A percentile compares a stretch with the other conserved stretches of the same genome.
Conservation (phyloP, 2,888 invertebrate genomes). For the Euclidia mi region DNA sequence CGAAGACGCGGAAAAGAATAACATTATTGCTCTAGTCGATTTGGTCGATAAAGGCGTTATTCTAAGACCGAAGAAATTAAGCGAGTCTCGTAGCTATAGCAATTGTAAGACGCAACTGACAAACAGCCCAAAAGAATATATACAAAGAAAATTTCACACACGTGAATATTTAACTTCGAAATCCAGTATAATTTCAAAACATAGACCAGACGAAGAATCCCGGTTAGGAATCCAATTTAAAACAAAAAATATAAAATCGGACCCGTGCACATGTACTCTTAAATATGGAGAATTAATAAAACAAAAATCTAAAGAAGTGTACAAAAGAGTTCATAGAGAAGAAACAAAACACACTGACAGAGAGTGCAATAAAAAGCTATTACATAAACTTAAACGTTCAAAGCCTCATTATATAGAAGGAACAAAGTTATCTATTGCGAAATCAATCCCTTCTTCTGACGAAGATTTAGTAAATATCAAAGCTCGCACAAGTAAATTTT, state of each 20-base stretch:
- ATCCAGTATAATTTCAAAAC: constrained; percentile 48
- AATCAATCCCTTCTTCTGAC: neutral
- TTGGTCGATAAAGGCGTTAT: constrained; percentile 65
- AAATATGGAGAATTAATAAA: constrained; percentile 55
- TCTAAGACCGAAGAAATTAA: constrained; percentile 53
- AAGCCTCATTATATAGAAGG: constrained; percentile 4
- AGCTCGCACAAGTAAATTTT: constrained; percentile 1
- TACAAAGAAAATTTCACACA: constrained; percentile 36
- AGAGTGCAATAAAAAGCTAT: constrained; percentile 6
- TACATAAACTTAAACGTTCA: constrained; percentile 3
- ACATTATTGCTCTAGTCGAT: constrained; percentile 63
- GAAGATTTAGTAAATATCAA: neutral
- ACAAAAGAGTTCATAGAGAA: constrained; percentile 40
- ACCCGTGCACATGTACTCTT: constrained; percentile 64
- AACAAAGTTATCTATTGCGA: constrained; percentile 1
- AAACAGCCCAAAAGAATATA: constrained; percentile 37
- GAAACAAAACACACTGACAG: constrained; percentile 1
- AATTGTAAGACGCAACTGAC: constrained; percentile 59
- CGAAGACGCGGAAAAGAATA: constrained; percentile 51
- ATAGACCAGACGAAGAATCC: constrained; percentile 40
- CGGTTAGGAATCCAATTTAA: constrained; percentile 49
- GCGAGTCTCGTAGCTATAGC: constrained; percentile 73
- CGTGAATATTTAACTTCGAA: constrained; percentile 39
- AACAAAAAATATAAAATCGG: constrained; percentile 69
- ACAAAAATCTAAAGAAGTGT: constrained; percentile 43